A percentile compares a stretch with the other conserved stretches of the same genome.
Evolutionary conservation across 1,140 invertebrate genomes (phyloP).

Genomic region (Parapsyche elsis): DNA sequence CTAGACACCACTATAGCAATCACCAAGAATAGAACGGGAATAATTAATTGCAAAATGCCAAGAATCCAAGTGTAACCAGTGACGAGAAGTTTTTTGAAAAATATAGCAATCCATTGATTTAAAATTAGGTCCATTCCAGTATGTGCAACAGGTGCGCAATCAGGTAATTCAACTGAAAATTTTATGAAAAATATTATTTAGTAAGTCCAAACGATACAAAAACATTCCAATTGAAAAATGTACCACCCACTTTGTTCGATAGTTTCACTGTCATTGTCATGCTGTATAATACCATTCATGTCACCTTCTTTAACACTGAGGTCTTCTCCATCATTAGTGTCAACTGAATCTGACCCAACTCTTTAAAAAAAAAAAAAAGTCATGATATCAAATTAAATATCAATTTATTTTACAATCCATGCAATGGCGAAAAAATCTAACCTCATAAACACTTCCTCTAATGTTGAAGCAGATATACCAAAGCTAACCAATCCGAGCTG

Average conservation of each 20-base stretch:
- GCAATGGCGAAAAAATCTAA: slow-evolving; percentile 62
- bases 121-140: slow-evolving; percentile 62
- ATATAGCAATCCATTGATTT: slow-evolving; percentile 74
- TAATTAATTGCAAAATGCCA: slow-evolving; percentile 69
- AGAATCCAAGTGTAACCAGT: slow-evolving; percentile 69
- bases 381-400: background rate
- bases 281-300: background rate
- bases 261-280: background rate
- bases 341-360: slow-evolving; percentile 62
- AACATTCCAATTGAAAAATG: background rate
- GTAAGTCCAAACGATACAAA: background rate
- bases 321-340: background rate
- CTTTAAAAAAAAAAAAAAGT: slow-evolving; percentile 56
- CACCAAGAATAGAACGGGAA: slow-evolving; percentile 71
- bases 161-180: slow-evolving; percentile 36
- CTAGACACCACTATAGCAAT: slow-evolving; percentile 69
- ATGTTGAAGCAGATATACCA: slow-evolving; percentile 82
- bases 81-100: slow-evolving; percentile 71
- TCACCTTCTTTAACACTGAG: background rate
- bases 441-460: slow-evolving; percentile 93
- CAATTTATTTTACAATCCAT: too few relatives aligned
- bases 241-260: slow-evolving; percentile 22
- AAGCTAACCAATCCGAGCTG: slow-evolving; percentile 74
- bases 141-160: slow-evolving; percentile 58
- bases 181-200: background rate